Evolutionary conservation across 2,888 invertebrate species (phyloP).

Genomic region (Rapana venosa): DNA sequence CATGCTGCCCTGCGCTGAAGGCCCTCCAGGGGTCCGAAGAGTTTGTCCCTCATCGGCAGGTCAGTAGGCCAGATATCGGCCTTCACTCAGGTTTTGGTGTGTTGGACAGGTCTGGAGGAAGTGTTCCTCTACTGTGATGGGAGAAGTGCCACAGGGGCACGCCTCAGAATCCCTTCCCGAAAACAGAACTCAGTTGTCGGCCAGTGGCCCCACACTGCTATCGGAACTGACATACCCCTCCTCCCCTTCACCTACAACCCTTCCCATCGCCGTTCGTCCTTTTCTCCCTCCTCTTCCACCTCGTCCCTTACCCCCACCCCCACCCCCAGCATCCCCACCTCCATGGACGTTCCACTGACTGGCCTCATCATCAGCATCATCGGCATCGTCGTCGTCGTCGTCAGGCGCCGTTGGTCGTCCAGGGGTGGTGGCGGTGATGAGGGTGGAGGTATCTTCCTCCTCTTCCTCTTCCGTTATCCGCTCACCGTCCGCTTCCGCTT

Average conservation of each 20-base stretch:
- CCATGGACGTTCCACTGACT: neutral
- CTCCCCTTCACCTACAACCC: neutral
- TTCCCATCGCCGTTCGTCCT: neutral
- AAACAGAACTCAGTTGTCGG: too few relatives aligned
- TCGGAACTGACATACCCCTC: neutral
- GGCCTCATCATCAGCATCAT: conserved; percentile 6
- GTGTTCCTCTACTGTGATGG: neutral
- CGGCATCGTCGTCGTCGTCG: neutral
- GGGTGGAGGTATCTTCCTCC: neutral
- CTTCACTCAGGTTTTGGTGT: too few relatives aligned
- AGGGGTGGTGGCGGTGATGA: neutral
- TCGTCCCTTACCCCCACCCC: neutral
- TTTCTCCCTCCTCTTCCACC: neutral
- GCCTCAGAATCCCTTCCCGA: too few relatives aligned
- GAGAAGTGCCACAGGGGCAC: neutral
- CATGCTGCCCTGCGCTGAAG: too few relatives aligned
- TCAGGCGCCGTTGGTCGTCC: neutral
- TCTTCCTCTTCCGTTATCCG: neutral
- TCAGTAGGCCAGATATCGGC: too few relatives aligned
- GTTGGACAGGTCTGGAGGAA: too few relatives aligned
- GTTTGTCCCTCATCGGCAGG: too few relatives aligned
- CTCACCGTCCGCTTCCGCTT: neutral
- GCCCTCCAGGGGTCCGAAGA: too few relatives aligned
- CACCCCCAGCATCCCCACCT: neutral
- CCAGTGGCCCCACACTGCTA: neutral